Evolutionary conservation across 2,888 invertebrate genomes (phyloP).

Genomic region (Aspidiotus rigidus): DNA sequence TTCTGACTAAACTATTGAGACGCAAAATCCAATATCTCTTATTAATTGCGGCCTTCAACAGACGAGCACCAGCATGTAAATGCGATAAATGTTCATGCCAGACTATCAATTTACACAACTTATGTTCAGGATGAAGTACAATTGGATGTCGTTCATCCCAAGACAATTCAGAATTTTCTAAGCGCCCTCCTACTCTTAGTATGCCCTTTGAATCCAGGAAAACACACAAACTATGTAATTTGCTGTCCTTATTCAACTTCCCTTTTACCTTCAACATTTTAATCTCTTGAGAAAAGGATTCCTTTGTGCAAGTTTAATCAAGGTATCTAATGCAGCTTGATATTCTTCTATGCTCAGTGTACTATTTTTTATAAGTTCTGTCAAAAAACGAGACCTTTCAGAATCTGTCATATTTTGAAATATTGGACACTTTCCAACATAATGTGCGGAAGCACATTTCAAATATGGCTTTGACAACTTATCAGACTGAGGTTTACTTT

Average conservation of each 20-base stretch:
- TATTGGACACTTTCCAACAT: too few species aligned
- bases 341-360: not conserved
- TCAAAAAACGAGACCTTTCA: not conserved
- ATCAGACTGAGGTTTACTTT: too few species aligned
- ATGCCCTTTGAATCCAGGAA: constrained; percentile 36
- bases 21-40: not conserved
- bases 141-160: constrained; percentile 35
- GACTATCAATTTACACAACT: constrained; percentile 31
- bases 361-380: too few species aligned
- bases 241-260: not conserved
- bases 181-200: constrained; percentile 37
- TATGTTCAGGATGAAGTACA: constrained; percentile 30
- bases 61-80: constrained; percentile 36
- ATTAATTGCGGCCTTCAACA: not conserved
- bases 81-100: constrained; percentile 35
- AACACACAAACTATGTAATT: constrained; percentile 25
- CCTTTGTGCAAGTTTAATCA: not conserved
- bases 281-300: not conserved
- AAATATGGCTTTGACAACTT: too few species aligned
- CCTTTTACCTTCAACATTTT: not conserved
- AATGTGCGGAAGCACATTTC: too few species aligned
- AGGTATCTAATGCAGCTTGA: not conserved
- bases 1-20: not conserved
- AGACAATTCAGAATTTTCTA: constrained; percentile 33
- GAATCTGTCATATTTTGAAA: too few species aligned